A percentile compares a stretch with the other conserved stretches of the same genome.
Evolutionary conservation across 2,888 invertebrate species (phyloP).

Genomic region (Lypha dubia): DNA sequence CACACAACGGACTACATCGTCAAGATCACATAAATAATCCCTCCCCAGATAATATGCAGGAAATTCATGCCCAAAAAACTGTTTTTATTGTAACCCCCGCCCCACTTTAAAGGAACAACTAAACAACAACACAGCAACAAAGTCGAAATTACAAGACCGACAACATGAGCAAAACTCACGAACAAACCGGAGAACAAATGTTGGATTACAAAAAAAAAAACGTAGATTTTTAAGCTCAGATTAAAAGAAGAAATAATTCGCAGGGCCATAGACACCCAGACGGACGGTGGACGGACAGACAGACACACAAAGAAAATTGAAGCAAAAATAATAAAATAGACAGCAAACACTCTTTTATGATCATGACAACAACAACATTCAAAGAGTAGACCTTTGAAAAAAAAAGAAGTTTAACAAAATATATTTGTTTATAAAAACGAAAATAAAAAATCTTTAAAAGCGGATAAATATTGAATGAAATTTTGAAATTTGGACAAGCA

Average conservation of each 20-base stretch:
- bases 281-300: background rate
- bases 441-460: background rate
- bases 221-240: constrained; percentile 51
- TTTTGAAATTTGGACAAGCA: constrained; percentile 44
- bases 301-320: constrained; percentile 17
- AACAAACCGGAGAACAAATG: constrained; percentile 24
- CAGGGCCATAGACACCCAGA: constrained; percentile 1
- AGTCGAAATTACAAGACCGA: constrained; percentile 36
- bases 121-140: background rate
- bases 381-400: constrained; percentile 14
- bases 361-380: constrained; percentile 43
- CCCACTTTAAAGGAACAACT: background rate
- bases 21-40: constrained; percentile 43
- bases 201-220: constrained; percentile 8
- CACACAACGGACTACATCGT: constrained; percentile 2
- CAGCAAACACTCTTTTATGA: constrained; percentile 39
- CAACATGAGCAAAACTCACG: constrained; percentile 58
- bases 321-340: constrained; percentile 31
- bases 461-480: constrained; percentile 60
- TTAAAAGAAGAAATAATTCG: constrained; percentile 51
- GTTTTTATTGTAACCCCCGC: constrained; percentile 1
- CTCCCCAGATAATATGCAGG: constrained; percentile 15
- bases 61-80: background rate
- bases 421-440: constrained; percentile 29
- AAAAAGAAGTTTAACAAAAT: constrained; percentile 3